Percentiles rank a stretch among this genome's conserved stretches.
Evolutionary conservation across 2,797 vertebrate genomes (phyloP).

Genomic region (Chaunax sp.): DNA sequence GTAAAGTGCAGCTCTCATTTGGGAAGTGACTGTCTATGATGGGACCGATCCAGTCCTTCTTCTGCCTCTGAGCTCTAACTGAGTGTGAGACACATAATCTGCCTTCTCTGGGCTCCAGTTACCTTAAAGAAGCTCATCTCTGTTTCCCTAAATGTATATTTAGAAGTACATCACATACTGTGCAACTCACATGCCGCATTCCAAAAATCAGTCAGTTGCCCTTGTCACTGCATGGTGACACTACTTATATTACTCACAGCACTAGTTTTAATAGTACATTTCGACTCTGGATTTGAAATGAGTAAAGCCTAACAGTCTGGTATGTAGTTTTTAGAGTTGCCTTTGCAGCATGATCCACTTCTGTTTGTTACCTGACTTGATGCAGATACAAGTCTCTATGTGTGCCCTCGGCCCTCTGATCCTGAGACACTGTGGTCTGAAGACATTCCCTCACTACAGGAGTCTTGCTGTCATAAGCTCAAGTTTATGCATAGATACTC

Average conservation of each 20-base stretch:
- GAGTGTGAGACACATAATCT: slow-evolving; percentile 64
- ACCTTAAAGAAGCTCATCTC: slow-evolving; percentile 78
- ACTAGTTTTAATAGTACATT: slow-evolving; percentile 43
- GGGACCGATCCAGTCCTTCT: slow-evolving; percentile 12
- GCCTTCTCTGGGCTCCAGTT: slow-evolving; percentile 70
- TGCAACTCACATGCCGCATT: slow-evolving; percentile 77
- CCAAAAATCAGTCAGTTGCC: slow-evolving; percentile 67
- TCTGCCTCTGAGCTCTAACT: slow-evolving; percentile 28
- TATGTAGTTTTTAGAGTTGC: background rate
- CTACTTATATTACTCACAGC: slow-evolving; percentile 46
- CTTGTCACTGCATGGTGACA: slow-evolving; percentile 48
- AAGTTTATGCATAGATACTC: slow-evolving; percentile 64
- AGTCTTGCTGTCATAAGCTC: slow-evolving; percentile 32
- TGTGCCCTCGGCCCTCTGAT: slow-evolving; percentile 27
- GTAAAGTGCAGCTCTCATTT: background rate
- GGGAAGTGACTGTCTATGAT: background rate
- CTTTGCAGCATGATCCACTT: background rate
- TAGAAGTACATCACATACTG: slow-evolving; percentile 78
- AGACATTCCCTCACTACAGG: slow-evolving; percentile 21
- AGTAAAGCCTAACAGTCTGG: background rate
- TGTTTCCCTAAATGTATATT: slow-evolving; percentile 78
- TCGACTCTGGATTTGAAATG: slow-evolving; percentile 14
- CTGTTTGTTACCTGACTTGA: slow-evolving; percentile 2
- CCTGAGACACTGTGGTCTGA: slow-evolving; percentile 9
- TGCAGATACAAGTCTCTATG: slow-evolving; percentile 3